Evolutionary conservation across 1,140 invertebrate genomes (phyloP), one percentile per base, ranked within the genome.

Genomic region (Trachymyrmex cornetzi): DNA sequence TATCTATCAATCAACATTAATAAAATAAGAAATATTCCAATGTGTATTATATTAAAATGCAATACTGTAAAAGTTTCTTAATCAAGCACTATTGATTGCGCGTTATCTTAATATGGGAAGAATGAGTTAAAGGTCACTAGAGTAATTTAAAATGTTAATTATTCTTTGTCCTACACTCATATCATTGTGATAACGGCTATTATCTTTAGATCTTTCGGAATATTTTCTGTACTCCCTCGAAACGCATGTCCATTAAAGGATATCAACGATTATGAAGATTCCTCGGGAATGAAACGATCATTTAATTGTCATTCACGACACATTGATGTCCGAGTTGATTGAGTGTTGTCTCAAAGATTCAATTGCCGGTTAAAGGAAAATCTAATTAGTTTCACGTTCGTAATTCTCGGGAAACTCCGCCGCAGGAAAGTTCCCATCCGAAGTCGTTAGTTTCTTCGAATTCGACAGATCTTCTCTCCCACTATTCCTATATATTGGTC

Each of bases 401-500:
- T 50, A 22, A 14, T 79, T 34, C 12, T 9, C 27, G 16, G 48
- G 11, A 55, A 80, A 53, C 12, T 50, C 12, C 50, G 50, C 16
- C 7, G n/a, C n/a, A 38, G 34, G 22, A 77, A 61, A 61, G 0
- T 59, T 55, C 27, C 71, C 27, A 63, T 44, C n/a, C 14, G 22
- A 48, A 38, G n/a, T 34, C 48, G 30, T 34, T n/a, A 71, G 30
- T 16, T 34, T 75, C 55, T 63, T 74, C 27, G 55, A 59, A 71
- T 44, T 22, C 44, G 48, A 85, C 24, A 24, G 30, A 64, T 63
- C 24, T n/a, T 14, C 24, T 75, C 57, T 38, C 80, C 80, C 71
- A 75, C 80, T 84, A 27, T 84, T 3, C 3, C n/a, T 9, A 61
- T 19, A 72, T 74, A 30, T 75, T 75, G 19, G 9, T 6, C n/a